Conservation (phyloP, 2,888 invertebrate species). For the Arrhopalites spinosus region DNA sequence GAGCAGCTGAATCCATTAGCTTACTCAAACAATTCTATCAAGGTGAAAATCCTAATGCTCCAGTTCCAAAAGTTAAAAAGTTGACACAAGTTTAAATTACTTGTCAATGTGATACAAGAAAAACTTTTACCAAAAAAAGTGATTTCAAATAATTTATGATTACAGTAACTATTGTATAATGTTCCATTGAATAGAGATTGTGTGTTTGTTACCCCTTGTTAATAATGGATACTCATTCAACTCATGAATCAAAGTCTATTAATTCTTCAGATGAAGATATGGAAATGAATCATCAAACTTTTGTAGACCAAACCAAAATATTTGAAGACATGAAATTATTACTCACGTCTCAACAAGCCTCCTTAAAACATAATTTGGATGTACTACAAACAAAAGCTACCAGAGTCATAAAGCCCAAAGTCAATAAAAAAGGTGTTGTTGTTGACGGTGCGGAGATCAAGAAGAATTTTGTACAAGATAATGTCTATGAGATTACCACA, state of each 20-base stretch:
- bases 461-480: neutral
- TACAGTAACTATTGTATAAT: too few relatives aligned
- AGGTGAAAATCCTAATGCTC: constrained; percentile 88
- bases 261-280: constrained; percentile 17
- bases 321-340: constrained; percentile 55
- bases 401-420: neutral
- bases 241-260: constrained; percentile 8
- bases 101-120: constrained; percentile 8
- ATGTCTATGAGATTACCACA: neutral
- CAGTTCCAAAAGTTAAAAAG: constrained; percentile 60
- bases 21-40: constrained; percentile 93
- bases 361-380: constrained; percentile 52
- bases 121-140: too few relatives aligned
- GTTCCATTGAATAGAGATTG: too few relatives aligned
- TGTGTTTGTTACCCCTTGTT: neutral
- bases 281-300: constrained; percentile 30
- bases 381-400: constrained; percentile 48
- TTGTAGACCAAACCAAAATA: constrained; percentile 52
- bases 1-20: constrained; percentile 79
- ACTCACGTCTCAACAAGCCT: constrained; percentile 51
- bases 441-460: neutral
- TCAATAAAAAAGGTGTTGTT: neutral
- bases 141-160: too few relatives aligned
- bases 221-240: constrained; percentile 2
- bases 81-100: neutral